phyloP scores from a whole-genome alignment of 1,140 invertebrate species.

The Brachionus sp. region DNA sequence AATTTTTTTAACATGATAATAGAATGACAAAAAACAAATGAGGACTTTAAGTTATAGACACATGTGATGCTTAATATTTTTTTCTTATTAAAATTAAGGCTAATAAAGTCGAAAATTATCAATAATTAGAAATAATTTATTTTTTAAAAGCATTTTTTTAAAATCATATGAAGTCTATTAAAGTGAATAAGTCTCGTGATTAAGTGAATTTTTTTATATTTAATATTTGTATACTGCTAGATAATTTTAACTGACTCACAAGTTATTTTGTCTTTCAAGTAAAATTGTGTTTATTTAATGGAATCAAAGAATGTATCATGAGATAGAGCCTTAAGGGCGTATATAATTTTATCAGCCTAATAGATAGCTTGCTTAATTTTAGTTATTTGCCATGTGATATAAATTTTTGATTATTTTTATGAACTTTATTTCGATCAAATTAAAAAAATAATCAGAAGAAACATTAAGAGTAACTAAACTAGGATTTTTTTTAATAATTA shows the following conservation, averaged over 20 bases:
- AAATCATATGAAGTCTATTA: slow-evolving; percentile 3
- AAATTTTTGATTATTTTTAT: too few relatives aligned
- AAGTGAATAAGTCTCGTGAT: not conserved
- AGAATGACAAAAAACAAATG: not conserved
- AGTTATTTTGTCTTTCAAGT: not conserved
- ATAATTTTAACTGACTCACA: not conserved
- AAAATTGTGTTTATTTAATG: not conserved
- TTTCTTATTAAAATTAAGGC: not conserved
- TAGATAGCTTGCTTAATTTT: too few relatives aligned
- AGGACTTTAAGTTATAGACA: not conserved
- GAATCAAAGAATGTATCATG: not conserved
- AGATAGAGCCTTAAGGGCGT: not conserved
- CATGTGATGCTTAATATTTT: not conserved
- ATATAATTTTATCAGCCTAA: not conserved
- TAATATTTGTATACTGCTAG: not conserved
- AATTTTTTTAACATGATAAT: not conserved
- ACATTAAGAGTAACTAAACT: too few relatives aligned
- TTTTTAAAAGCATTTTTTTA: not conserved
- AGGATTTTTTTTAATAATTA: too few relatives aligned
- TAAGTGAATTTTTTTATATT: not conserved
- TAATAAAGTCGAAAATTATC: not conserved
- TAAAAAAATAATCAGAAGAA: too few relatives aligned
- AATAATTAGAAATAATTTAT: not conserved
- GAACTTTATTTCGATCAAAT: too few relatives aligned
- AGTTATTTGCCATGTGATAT: too few relatives aligned